These are phyloP conservation scores for Micromussa lordhowensis DNA, from an alignment of 92 coral and sea anemone species.

Conservation along the genomic window DNA sequence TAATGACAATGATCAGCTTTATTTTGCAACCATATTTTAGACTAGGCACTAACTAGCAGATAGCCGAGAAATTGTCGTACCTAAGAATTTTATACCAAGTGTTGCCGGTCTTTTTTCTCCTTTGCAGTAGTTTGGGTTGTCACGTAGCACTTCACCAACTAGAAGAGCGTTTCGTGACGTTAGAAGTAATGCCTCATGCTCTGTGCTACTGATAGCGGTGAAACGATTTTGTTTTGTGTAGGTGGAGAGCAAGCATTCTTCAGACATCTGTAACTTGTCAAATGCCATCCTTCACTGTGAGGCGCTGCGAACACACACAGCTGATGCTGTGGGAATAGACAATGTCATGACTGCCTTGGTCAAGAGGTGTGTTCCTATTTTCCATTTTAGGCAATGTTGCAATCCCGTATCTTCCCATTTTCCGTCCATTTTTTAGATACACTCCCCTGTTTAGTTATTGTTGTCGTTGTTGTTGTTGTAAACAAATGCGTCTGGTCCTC, in stretches of 20 bases:
- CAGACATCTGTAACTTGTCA: conserved; percentile 89
- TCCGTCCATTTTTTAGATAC: no score
- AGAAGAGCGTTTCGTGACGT: neutral
- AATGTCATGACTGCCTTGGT: conserved; percentile 84
- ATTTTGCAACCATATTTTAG: no score
- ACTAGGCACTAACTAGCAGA: no score
- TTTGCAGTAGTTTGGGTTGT: neutral
- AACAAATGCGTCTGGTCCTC: no score
- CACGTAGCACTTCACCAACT: neutral
- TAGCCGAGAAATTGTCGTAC: no score
- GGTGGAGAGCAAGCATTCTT: conserved; percentile 92
- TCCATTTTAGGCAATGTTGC: neutral
- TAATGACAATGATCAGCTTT: no score
- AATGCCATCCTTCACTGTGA: conserved; percentile 97
- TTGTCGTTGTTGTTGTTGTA: no score
- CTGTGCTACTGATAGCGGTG: neutral
- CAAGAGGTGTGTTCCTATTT: conserved; percentile 60
- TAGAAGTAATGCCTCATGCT: neutral
- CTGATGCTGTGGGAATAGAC: conserved; percentile 83
- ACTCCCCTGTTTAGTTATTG: no score
- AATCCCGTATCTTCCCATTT: neutral
- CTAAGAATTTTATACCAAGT: neutral
- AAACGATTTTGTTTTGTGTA: neutral
- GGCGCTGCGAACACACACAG: conserved; percentile 82
- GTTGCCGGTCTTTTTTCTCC: neutral